These are phyloP conservation scores for Fissipunctia ypsillon DNA, from an alignment of 2,888 invertebrate genomes.

Conservation along the genomic window DNA sequence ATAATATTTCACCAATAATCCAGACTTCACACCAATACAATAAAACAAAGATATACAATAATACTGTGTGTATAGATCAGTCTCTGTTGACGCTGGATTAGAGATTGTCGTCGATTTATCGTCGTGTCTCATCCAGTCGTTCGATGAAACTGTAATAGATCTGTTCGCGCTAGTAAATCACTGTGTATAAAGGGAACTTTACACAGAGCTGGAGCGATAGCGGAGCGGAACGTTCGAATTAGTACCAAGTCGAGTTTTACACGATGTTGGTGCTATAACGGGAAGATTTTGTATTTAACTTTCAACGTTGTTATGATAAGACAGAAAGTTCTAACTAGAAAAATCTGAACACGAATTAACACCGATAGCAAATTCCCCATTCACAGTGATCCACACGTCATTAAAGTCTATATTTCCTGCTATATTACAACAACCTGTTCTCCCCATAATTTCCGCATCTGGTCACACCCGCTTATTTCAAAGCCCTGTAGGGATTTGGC, in stretches of 20 bases:
- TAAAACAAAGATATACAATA: constrained; percentile 30
- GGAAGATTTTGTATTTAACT: neutral
- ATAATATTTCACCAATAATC: constrained; percentile 21
- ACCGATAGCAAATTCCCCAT: neutral
- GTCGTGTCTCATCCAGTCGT: constrained; percentile 48
- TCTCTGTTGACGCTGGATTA: constrained; percentile 39
- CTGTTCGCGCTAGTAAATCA: constrained; percentile 45
- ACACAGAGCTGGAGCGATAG: constrained; percentile 14
- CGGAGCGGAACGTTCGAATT: constrained; percentile 1
- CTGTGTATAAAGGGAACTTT: constrained; percentile 15
- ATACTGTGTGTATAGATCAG: constrained; percentile 13
- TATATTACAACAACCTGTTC: constrained; percentile 8
- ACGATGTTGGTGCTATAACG: neutral
- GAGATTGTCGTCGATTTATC: constrained; percentile 51
- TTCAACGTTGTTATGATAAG: neutral
- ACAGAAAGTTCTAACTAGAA: neutral
- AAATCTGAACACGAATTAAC: neutral
- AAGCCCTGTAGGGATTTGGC: constrained; percentile 57
- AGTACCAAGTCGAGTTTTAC: neutral
- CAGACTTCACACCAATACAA: neutral
- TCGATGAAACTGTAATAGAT: constrained; percentile 54
- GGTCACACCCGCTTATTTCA: constrained; percentile 58
- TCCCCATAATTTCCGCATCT: constrained; percentile 41
- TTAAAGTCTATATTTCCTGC: neutral
- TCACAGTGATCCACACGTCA: constrained; percentile 8